phyloP scores from a whole-genome alignment of 2,797 vertebrate species.

The Neosilurus mollespiculum region DNA sequence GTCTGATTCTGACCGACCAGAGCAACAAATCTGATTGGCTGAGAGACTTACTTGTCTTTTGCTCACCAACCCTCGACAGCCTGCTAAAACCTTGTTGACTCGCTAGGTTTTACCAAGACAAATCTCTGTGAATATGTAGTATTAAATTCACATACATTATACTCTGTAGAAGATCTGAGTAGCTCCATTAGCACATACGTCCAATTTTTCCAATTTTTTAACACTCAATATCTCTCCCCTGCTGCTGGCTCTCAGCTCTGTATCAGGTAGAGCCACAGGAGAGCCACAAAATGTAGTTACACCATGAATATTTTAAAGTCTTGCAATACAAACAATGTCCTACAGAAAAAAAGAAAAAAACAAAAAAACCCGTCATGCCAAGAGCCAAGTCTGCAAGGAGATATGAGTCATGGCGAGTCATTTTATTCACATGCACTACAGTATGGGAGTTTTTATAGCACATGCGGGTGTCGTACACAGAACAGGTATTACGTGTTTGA shows the following conservation, averaged over 20 bases:
- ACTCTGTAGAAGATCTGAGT: no score
- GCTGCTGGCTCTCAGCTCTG: conserved; percentile 21
- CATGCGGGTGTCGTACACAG: background rate
- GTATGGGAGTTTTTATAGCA: background rate
- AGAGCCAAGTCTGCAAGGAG: background rate
- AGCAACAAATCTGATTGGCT: no score
- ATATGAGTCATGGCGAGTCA: background rate
- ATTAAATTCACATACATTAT: no score
- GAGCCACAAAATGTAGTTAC: conserved; percentile 32
- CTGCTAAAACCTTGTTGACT: no score
- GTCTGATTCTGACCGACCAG: no score
- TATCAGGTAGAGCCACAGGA: conserved; percentile 39
- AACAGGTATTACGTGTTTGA: background rate
- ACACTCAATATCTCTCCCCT: conserved; percentile 28
- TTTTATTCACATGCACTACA: background rate
- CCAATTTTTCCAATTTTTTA: background rate
- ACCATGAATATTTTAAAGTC: conserved; percentile 52
- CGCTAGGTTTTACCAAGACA: no score
- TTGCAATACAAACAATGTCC: conserved; percentile 43
- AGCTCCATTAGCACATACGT: no score
- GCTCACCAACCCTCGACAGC: no score
- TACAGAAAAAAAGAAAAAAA: conserved; percentile 26
- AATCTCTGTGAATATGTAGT: no score
- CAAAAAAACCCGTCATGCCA: background rate
- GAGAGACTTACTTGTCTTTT: no score